A percentile compares a stretch with the other conserved stretches of the same genome.
Evolutionary conservation across 1,140 invertebrate genomes (phyloP).

Genomic region (Sweltsa coloradensis): DNA sequence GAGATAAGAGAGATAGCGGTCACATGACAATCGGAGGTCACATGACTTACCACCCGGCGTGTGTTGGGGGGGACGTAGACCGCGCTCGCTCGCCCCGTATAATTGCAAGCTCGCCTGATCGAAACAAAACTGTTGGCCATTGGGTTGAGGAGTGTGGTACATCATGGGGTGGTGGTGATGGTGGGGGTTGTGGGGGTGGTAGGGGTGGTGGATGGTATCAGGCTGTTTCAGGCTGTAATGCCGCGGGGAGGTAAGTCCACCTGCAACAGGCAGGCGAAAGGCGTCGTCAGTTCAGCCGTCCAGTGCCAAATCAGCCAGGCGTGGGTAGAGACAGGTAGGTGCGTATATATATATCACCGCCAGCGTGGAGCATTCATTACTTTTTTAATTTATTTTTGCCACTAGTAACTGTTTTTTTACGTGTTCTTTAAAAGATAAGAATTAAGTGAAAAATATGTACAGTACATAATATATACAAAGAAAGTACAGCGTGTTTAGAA

Average conservation of each 20-base stretch:
- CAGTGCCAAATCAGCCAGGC: too few relatives aligned
- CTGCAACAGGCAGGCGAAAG: constrained; percentile 33
- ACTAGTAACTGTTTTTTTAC: too few relatives aligned
- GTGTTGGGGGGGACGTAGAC: constrained; percentile 30
- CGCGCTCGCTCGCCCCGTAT: constrained; percentile 35
- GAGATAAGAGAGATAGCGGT: constrained; percentile 20
- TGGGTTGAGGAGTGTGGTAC: constrained; percentile 32
- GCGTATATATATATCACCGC: too few relatives aligned
- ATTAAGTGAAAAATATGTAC: too few relatives aligned
- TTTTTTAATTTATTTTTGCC: too few relatives aligned
- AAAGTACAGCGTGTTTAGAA: too few relatives aligned
- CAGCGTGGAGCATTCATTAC: too few relatives aligned
- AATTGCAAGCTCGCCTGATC: constrained; percentile 31
- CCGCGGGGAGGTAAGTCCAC: constrained; percentile 43
- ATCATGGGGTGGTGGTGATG: constrained; percentile 26
- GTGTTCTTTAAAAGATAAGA: too few relatives aligned
- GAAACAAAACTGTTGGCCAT: constrained; percentile 42
- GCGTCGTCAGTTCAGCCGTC: constrained; percentile 5
- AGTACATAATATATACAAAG: too few relatives aligned
- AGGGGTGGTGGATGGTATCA: constrained; percentile 28
- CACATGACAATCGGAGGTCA: constrained; percentile 34
- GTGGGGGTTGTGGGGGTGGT: constrained; percentile 23
- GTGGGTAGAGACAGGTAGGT: too few relatives aligned
- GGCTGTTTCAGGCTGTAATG: constrained; percentile 26
- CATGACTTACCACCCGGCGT: constrained; percentile 44